Evolutionary conservation across 1,140 invertebrate genomes (phyloP).

Genomic region (Zaprionus africanus): DNA sequence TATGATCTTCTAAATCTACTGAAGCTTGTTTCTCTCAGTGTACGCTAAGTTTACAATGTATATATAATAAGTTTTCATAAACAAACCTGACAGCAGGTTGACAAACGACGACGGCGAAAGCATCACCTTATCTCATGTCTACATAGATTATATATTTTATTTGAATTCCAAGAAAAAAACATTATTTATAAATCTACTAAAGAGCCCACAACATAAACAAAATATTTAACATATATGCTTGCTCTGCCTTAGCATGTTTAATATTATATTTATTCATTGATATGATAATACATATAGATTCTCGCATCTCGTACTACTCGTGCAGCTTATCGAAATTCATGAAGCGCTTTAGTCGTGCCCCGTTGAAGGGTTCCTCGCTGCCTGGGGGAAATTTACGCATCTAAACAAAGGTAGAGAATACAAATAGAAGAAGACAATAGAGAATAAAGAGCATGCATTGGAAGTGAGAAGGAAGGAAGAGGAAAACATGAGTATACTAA

Average conservation of each 20-base stretch:
- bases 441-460: constrained; percentile 10
- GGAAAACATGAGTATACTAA: background rate
- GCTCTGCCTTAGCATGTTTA: background rate
- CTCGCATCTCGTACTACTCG: constrained; percentile 12
- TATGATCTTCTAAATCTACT: background rate
- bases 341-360: constrained; percentile 85
- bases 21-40: background rate
- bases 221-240: background rate
- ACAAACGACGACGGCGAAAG: background rate
- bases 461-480: background rate
- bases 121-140: background rate
- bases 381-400: constrained; percentile 88
- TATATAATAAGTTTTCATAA: background rate
- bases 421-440: constrained; percentile 10
- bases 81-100: constrained; percentile 3
- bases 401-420: constrained; percentile 78
- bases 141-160: constrained; percentile 5
- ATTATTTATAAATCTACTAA: constrained; percentile 6
- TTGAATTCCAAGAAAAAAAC: constrained; percentile 24
- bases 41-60: background rate
- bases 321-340: constrained; percentile 77
- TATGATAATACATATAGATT: constrained; percentile 5
- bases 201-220: background rate
- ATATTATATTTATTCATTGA: constrained; percentile 2
- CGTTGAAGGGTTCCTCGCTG: constrained; percentile 86